A percentile compares a stretch with the other conserved stretches of the same genome.
phyloP scores from a whole-genome alignment of 2,888 invertebrate species.

The Yponomeuta evonymella region DNA sequence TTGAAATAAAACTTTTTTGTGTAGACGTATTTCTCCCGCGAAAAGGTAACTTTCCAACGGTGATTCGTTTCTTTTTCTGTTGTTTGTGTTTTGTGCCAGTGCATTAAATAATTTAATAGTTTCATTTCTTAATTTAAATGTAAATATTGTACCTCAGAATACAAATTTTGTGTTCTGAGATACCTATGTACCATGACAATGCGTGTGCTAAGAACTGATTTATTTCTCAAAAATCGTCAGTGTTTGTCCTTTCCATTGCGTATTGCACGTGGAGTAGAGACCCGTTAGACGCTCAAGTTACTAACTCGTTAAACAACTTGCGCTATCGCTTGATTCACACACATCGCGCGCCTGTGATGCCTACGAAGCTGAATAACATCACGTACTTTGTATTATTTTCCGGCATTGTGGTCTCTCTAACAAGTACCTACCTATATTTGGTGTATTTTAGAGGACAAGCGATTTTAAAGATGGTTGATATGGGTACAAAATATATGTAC shows the following conservation, averaged over 20 bases:
- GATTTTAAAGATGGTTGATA: too few species aligned
- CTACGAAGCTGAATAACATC: not conserved
- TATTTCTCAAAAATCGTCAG: not conserved
- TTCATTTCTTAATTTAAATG: conserved; percentile 17
- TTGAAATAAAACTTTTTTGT: conserved; percentile 23
- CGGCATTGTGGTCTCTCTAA: not conserved
- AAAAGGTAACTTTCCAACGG: conserved; percentile 42
- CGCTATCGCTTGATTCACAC: conserved; percentile 8
- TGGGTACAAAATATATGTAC: too few species aligned
- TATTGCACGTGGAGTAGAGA: conserved; percentile 7
- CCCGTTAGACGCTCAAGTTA: conserved; percentile 11
- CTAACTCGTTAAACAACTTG: conserved; percentile 12
- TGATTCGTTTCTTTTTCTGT: conserved; percentile 22
- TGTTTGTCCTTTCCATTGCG: not conserved
- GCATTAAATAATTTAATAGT: conserved; percentile 13
- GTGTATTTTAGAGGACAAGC: too few species aligned
- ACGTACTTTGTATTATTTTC: not conserved
- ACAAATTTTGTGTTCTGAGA: too few species aligned
- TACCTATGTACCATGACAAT: too few species aligned
- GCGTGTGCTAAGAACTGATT: too few species aligned
- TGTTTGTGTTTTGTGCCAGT: conserved; percentile 23
- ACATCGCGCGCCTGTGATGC: not conserved
- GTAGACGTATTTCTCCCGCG: conserved; percentile 44
- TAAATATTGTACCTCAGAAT: too few species aligned
- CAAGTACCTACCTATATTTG: not conserved